A percentile compares a stretch with the other conserved stretches of the same genome.
phyloP scores from a whole-genome alignment of 2,797 vertebrate species.

The Syncerus caffer region DNA sequence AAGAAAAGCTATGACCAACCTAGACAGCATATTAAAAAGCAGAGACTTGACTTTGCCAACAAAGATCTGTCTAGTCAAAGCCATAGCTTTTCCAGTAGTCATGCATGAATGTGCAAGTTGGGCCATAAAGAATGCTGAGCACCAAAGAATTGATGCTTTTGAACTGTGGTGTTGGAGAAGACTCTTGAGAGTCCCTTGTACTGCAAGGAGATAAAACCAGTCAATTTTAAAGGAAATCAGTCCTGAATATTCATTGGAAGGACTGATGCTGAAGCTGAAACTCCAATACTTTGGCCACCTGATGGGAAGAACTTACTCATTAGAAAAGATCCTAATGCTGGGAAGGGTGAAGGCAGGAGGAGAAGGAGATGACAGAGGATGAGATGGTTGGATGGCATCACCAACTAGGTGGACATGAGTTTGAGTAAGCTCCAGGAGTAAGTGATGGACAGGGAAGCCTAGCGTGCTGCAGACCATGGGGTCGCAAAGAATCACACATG shows the following conservation, averaged over 20 bases:
- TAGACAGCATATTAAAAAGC: not conserved
- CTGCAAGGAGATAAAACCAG: not conserved
- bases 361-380: not conserved
- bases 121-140: not conserved
- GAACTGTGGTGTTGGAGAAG: not conserved
- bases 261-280: not conserved
- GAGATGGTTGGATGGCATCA: not conserved
- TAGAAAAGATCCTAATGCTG: not conserved
- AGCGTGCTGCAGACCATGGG: not conserved
- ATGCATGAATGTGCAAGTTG: not conserved
- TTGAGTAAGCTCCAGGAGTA: not conserved
- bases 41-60: not conserved
- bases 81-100: not conserved
- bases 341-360: not conserved
- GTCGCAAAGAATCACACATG: not conserved
- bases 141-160: not conserved
- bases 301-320: not conserved
- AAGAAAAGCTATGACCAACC: not conserved
- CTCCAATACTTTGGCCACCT: not conserved
- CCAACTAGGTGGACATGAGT: not conserved
- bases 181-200: not conserved
- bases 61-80: not conserved
- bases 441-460: not conserved
- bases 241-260: not conserved
- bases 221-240: not conserved